Conservation (phyloP, 1,140 invertebrate species). For the Calliphora vicina region DNA sequence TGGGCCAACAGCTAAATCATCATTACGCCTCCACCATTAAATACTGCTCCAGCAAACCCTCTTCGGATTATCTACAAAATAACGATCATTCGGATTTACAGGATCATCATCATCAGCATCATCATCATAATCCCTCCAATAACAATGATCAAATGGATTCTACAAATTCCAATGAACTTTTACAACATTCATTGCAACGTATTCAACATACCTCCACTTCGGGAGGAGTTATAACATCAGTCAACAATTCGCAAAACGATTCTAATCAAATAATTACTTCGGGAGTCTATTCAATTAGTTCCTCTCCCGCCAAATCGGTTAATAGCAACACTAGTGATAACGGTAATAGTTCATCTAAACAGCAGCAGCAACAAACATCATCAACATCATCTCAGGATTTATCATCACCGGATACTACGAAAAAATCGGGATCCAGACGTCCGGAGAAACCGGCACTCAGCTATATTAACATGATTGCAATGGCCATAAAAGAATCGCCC, state of each 20-base stretch:
- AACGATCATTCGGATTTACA: conserved; percentile 50
- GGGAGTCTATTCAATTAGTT: conserved; percentile 37
- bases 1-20: conserved; percentile 43
- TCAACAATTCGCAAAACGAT: conserved; percentile 37
- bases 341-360: not conserved
- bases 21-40: conserved; percentile 60
- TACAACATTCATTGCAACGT: conserved; percentile 35
- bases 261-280: conserved; percentile 19
- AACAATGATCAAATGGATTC: conserved; percentile 5
- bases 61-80: conserved; percentile 37
- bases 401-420: conserved; percentile 53
- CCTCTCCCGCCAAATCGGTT: conserved; percentile 39
- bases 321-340: conserved; percentile 35
- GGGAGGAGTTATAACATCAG: conserved; percentile 35
- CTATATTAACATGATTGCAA: conserved; percentile 97
- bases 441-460: conserved; percentile 96
- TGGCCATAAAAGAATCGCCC: conserved; percentile 94
- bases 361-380: conserved; percentile 38
- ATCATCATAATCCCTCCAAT: conserved; percentile 15
- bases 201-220: conserved; percentile 42
- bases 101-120: conserved; percentile 43
- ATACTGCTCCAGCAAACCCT: conserved; percentile 54
- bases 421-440: conserved; percentile 70
- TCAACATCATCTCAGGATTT: conserved; percentile 35
- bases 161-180: not conserved